Percentiles rank a stretch among this genome's conserved stretches.
Conservation (phyloP, 2,797 vertebrate species). For the Rhinogobio ventralis region DNA sequence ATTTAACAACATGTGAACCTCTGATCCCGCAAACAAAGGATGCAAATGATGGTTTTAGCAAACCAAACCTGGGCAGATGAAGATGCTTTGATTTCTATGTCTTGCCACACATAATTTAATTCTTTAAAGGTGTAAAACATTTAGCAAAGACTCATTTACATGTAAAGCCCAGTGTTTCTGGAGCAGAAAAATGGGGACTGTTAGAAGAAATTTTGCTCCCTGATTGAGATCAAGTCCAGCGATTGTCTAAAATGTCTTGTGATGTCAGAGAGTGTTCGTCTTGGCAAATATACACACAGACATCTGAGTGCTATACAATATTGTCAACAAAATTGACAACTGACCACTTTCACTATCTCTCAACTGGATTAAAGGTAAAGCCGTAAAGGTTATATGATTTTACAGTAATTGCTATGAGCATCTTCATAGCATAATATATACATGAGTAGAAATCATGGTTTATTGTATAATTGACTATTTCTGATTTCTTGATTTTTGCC, state of each 20-base stretch:
- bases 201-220: conserved; percentile 29
- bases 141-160: conserved; percentile 56
- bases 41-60: conserved; percentile 50
- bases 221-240: conserved; percentile 32
- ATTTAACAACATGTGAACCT: conserved; percentile 97
- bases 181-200: conserved; percentile 37
- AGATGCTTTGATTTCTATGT: conserved; percentile 42
- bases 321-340: conserved; percentile 20
- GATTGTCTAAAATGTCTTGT: conserved; percentile 34
- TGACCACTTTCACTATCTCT: conserved; percentile 29
- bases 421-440: conserved; percentile 37
- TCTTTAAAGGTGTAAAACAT: conserved; percentile 64
- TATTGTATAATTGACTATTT: conserved; percentile 45
- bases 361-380: conserved; percentile 24
- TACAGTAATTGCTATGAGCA: conserved; percentile 51
- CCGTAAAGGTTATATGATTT: conserved; percentile 49
- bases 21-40: conserved; percentile 74
- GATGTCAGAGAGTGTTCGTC: background rate
- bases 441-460: conserved; percentile 46
- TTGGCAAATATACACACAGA: conserved; percentile 6
- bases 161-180: conserved; percentile 49
- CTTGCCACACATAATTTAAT: conserved; percentile 61
- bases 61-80: conserved; percentile 45
- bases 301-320: conserved; percentile 28
- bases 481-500: conserved; percentile 52